Percentiles rank a stretch among this genome's conserved stretches.
Evolutionary conservation across 2,113 vertebrate species (phyloP).

Genomic region (Antennarius striatus): DNA sequence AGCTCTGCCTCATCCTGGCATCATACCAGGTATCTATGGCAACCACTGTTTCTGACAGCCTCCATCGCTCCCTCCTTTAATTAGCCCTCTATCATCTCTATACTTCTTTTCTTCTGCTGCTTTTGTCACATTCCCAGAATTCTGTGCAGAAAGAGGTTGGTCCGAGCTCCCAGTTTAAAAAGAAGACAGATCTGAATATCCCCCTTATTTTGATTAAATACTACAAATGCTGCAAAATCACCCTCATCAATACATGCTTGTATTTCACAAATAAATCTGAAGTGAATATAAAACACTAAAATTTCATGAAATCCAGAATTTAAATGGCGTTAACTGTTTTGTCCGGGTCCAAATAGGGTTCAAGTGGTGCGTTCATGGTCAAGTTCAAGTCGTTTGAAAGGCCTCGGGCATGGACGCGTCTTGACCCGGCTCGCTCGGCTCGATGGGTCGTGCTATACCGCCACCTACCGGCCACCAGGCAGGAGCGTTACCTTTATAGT

Average conservation of each 20-base stretch:
- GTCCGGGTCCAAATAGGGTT: not conserved
- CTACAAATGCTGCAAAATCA: no score
- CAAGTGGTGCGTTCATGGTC: conserved; percentile 62
- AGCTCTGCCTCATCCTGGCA: conserved; percentile 64
- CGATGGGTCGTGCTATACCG: conserved; percentile 10
- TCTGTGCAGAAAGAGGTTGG: conserved; percentile 32
- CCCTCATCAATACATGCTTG: no score
- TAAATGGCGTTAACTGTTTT: not conserved
- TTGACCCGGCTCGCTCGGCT: conserved; percentile 20
- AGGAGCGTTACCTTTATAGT: not conserved
- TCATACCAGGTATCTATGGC: conserved; percentile 79
- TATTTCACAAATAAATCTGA: no score
- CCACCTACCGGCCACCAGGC: conserved; percentile 24
- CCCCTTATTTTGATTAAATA: no score
- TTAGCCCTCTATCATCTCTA: conserved; percentile 53
- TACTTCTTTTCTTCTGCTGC: conserved; percentile 44
- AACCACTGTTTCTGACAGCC: conserved; percentile 72
- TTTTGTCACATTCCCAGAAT: conserved; percentile 35
- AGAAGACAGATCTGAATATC: no score
- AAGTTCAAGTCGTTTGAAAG: conserved; percentile 61
- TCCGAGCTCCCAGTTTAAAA: not conserved
- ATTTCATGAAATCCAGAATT: not conserved
- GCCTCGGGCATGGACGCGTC: conserved; percentile 24
- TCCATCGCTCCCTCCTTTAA: conserved; percentile 55
- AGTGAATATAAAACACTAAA: not conserved